Base-by-base conservation (phyloP, 2,888 invertebrate species). In the Melangyna quadrimaculata region DNA sequence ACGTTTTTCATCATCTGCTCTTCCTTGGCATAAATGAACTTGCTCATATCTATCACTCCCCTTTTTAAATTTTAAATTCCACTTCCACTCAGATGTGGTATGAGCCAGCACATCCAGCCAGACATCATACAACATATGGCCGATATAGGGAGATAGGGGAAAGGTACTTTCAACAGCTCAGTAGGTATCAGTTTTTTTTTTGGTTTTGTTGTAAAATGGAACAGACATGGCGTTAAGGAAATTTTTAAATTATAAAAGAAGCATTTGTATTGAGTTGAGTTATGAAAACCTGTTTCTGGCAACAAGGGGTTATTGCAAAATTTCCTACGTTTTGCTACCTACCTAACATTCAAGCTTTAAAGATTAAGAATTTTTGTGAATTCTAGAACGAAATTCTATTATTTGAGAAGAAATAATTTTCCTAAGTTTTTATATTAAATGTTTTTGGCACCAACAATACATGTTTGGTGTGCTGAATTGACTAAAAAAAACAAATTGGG, bases 41-140 rank as follows among this genome's bases (percentile, higher is more conserved):
- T n/a, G 43, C 55, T n/a, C n/a, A 53, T 71, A 57, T 79, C 71
- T 72, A 80, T 75, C 75, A 80, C 37, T 67, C 65, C 79, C 67
- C 65, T 57, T 77, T 84, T 84, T 61, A 55, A 77, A 77, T 77
- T 84, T 84, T 61, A 55, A 77, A 77, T 71, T 75, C 45, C 72
- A 80, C 32, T 71, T 75, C 45, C 72, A 80, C 32, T 77, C 59
- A 71, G 17, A 57, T 57, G 75, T 59, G 29, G 59, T 35, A 51
- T 35, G 43, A 65, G 24, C 78, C 19, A 57, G 61, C 29, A 29
- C 29, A 45, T 40, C 69, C 77, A 45, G 48, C 69, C 77, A 51
- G 40, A 51, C 27, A 74, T 43, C 61, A 63, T 2, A 17, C 71
- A 61, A 17, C 84, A 84, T 80, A 80, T 84, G 84, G 84, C 37